Evolutionary conservation across 2,113 vertebrate species (phyloP).

Genomic region (Larimichthys polyactis): DNA sequence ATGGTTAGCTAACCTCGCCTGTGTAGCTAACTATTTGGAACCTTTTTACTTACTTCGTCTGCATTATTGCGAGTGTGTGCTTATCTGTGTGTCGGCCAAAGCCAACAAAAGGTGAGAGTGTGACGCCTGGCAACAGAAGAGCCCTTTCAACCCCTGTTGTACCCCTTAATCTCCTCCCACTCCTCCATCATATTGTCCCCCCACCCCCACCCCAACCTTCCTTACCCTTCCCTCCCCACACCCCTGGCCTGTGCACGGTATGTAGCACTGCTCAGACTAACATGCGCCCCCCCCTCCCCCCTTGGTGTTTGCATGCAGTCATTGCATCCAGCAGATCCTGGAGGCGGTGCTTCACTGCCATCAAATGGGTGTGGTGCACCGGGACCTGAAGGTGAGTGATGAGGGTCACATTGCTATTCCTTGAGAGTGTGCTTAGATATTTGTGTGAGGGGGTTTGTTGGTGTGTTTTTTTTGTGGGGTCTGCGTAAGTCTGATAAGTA

Average conservation of each 20-base stretch:
- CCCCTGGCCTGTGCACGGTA: slow-evolving; percentile 81
- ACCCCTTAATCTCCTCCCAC: neutral
- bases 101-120: neutral
- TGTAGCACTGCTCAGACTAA: slow-evolving; percentile 86
- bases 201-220: neutral
- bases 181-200: slow-evolving; percentile 2
- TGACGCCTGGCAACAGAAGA: slow-evolving; percentile 50
- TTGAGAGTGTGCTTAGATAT: slow-evolving; percentile 29
- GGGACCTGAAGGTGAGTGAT: slow-evolving; percentile 97
- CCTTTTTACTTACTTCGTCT: neutral
- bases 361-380: slow-evolving; percentile 98
- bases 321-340: slow-evolving; percentile 99
- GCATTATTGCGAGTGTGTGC: neutral
- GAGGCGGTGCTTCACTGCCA: slow-evolving; percentile 97
- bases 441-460: slow-evolving; percentile 13
- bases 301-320: slow-evolving; percentile 92
- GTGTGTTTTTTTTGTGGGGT: slow-evolving; percentile 46
- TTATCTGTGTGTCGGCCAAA: slow-evolving; percentile 8
- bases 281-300: slow-evolving; percentile 74
- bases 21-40: neutral
- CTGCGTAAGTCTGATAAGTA: slow-evolving; percentile 26
- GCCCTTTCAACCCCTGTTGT: slow-evolving; percentile 31
- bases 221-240: neutral
- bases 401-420: slow-evolving; percentile 58
- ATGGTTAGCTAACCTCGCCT: neutral